A percentile compares a stretch with the other conserved stretches of the same genome.
These are phyloP conservation scores for Drosophila mimetica DNA, from an alignment of 2,888 invertebrate species.

Conservation along the genomic window DNA sequence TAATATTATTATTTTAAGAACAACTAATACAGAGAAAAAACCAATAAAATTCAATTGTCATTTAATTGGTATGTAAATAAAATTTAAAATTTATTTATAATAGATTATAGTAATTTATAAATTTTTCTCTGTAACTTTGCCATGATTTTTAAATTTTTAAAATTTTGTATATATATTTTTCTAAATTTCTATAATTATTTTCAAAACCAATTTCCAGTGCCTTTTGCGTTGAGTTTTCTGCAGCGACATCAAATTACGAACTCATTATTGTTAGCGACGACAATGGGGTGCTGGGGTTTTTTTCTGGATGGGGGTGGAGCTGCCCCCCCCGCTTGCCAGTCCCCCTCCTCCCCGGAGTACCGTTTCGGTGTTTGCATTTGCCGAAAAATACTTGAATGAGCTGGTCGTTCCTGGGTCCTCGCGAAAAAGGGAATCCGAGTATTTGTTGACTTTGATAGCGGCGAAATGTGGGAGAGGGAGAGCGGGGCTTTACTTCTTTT, in stretches of 20 bases:
- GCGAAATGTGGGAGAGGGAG: slow-evolving; percentile 8
- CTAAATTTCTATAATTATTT: neutral
- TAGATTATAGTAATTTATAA: too few species aligned
- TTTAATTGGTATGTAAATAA: too few species aligned
- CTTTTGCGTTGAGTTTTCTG: slow-evolving; percentile 58
- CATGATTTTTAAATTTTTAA: too few species aligned
- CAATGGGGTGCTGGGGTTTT: slow-evolving; percentile 34
- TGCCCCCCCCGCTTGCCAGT: neutral
- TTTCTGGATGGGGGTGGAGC: neutral
- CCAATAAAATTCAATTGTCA: too few species aligned
- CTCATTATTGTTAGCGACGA: slow-evolving; percentile 81
- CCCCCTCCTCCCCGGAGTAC: neutral
- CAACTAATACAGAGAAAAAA: too few species aligned
- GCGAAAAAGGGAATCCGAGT: slow-evolving; percentile 27
- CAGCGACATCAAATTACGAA: slow-evolving; percentile 81
- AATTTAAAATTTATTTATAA: too few species aligned
- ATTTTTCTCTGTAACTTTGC: too few species aligned
- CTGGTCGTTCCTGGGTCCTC: slow-evolving; percentile 7
- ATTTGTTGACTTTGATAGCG: slow-evolving; percentile 68
- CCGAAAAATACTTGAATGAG: slow-evolving; percentile 55
- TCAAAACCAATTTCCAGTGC: slow-evolving; percentile 1
- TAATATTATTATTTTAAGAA: too few species aligned
- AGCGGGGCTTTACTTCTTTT: neutral
- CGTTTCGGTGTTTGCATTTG: slow-evolving; percentile 57
- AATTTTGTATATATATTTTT: too few species aligned